Evolutionary conservation across 2,888 invertebrate genomes (phyloP).

Genomic region (Choristoneura rosaceana): DNA sequence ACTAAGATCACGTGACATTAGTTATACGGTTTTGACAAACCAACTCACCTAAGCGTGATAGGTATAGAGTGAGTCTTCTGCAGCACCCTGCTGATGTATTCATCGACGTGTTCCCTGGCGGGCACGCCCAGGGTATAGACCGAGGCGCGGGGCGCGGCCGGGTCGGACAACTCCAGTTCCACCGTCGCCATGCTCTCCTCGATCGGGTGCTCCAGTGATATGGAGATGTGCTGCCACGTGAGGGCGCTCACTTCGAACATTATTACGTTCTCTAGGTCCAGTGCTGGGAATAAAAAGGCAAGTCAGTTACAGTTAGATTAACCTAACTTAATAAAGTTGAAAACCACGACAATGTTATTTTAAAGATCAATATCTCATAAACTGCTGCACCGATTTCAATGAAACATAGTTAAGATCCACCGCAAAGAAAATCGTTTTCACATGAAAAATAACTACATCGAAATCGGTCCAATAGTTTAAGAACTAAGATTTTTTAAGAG

Average conservation of each 20-base stretch:
- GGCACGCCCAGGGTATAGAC: constrained; percentile 87
- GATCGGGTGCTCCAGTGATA: constrained; percentile 96
- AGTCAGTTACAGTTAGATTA: constrained; percentile 78
- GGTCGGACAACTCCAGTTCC: constrained; percentile 94
- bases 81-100: constrained; percentile 86
- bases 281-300: constrained; percentile 58
- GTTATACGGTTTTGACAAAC: too few relatives aligned
- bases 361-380: too few relatives aligned
- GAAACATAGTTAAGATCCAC: too few relatives aligned
- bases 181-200: constrained; percentile 97
- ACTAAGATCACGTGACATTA: too few relatives aligned
- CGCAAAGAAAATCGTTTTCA: too few relatives aligned
- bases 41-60: constrained; percentile 90
- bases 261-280: constrained; percentile 90
- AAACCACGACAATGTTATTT: too few relatives aligned
- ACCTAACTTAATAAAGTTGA: too few relatives aligned
- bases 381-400: too few relatives aligned
- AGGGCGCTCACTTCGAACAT: constrained; percentile 97
- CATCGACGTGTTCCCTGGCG: constrained; percentile 75
- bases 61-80: constrained; percentile 97
- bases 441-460: too few relatives aligned
- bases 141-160: constrained; percentile 91
- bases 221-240: constrained; percentile 95
- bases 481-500: too few relatives aligned
- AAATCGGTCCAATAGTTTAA: too few relatives aligned